A percentile compares a stretch with the other conserved stretches of the same genome.
Conservation (phyloP, 1,140 invertebrate species). For the Octopus sinensis region DNA sequence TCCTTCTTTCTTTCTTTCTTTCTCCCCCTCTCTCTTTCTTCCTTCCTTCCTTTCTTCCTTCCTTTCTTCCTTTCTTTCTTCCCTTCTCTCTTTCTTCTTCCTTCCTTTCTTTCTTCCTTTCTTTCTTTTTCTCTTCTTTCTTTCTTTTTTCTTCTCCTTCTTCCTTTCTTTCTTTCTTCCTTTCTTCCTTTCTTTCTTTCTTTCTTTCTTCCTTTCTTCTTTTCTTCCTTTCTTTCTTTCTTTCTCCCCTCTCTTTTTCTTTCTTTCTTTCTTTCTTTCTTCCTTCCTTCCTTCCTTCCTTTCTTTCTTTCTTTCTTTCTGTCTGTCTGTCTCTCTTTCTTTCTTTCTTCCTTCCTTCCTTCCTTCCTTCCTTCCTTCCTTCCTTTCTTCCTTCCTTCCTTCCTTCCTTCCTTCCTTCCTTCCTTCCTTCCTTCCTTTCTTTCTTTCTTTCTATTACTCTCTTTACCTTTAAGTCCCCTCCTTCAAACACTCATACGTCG, state of each 20-base stretch:
- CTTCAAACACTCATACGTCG: too few species aligned
- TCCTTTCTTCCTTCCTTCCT: not conserved
- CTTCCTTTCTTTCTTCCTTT: not conserved
- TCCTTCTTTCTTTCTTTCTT: not conserved
- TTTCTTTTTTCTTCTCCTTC: not conserved
- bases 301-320: not conserved
- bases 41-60: not conserved
- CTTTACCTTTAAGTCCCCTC: not conserved
- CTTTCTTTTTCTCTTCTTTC: not conserved
- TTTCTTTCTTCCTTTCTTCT: not conserved
- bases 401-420: not conserved
- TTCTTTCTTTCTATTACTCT: not conserved
- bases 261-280: not conserved
- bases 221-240: not conserved
- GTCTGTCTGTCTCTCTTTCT: not conserved
- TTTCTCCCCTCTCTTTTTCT: not conserved
- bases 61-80: not conserved
- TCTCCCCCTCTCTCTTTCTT: not conserved
- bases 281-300: not conserved
- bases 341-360: not conserved
- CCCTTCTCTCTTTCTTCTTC: not conserved
- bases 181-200: not conserved
- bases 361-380: not conserved
- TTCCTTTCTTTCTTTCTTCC: slow-evolving; percentile 16
- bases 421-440: not conserved